These are phyloP conservation scores for Ardeotis arabs DNA, from an alignment of 2,113 vertebrate species.

Conservation along the genomic window DNA sequence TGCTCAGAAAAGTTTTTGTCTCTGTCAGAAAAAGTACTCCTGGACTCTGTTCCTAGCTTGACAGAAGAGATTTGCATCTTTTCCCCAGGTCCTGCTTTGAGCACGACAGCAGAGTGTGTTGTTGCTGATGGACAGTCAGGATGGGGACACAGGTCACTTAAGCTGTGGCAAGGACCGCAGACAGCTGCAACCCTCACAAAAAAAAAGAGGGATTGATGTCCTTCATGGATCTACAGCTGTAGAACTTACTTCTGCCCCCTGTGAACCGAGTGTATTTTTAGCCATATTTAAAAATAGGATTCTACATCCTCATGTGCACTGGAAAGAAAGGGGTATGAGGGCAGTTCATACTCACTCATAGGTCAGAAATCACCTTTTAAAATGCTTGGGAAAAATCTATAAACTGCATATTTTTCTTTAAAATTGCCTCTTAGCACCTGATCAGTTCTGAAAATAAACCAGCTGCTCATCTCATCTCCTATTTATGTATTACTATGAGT, in stretches of 20 bases:
- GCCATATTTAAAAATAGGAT: conserved; percentile 34
- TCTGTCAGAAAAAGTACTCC: background rate
- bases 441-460: background rate
- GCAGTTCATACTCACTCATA: background rate
- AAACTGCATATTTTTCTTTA: background rate
- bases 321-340: background rate
- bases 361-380: background rate
- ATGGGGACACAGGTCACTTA: background rate
- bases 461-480: background rate
- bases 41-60: background rate
- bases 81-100: background rate
- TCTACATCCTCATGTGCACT: background rate
- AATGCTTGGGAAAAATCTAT: background rate
- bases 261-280: conserved; percentile 18
- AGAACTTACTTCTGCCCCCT: background rate
- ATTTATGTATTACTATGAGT: background rate
- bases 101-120: background rate
- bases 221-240: background rate
- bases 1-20: background rate
- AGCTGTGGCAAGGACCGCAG: background rate
- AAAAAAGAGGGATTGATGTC: background rate
- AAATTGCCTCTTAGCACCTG: background rate
- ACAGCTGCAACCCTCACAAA: background rate
- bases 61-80: background rate
- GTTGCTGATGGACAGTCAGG: background rate